A percentile compares a stretch with the other conserved stretches of the same genome.
Evolutionary conservation across 30 jellyfish, hydroid and myxozoan genomes (phyloP).

Genomic region (Aurelia aurita): DNA sequence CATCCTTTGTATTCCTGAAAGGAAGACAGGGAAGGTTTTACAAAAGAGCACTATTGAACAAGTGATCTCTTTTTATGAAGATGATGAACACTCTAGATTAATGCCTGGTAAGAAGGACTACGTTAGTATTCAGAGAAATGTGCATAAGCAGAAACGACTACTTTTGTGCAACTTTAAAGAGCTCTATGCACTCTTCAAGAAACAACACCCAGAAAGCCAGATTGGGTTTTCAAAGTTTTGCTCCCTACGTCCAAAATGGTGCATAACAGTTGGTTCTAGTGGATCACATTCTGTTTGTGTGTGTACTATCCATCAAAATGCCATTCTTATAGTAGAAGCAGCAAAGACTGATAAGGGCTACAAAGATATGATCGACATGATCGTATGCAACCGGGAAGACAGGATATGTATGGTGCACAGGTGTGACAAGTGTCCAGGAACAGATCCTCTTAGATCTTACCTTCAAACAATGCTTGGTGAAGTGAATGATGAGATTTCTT

Average conservation of each 20-base stretch:
- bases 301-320: slow-evolving; percentile 28
- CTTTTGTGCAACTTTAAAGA: slow-evolving; percentile 22
- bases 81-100: slow-evolving; percentile 37
- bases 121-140: slow-evolving; percentile 47
- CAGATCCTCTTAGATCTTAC: slow-evolving; percentile 2
- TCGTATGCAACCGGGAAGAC: neutral
- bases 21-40: slow-evolving; percentile 1
- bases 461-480: neutral
- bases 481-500: slow-evolving; percentile 35
- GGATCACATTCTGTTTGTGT: slow-evolving; percentile 36
- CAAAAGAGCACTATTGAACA: neutral
- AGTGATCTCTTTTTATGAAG: slow-evolving; percentile 36
- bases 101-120: slow-evolving; percentile 68
- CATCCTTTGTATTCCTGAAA: slow-evolving; percentile 41
- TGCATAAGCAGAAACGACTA: too few relatives aligned
- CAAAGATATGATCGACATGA: slow-evolving; percentile 2
- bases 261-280: slow-evolving; percentile 19
- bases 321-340: neutral
- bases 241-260: slow-evolving; percentile 29
- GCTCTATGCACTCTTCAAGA: slow-evolving; percentile 13
- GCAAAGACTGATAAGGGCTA: neutral
- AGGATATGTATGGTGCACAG: slow-evolving; percentile 26
- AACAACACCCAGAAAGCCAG: neutral
- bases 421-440: slow-evolving; percentile 18
- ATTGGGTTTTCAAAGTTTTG: slow-evolving; percentile 24